A percentile compares a stretch with the other conserved stretches of the same genome.
Conservation (phyloP, 2,113 vertebrate genomes). For the Peucedramus taeniatus region DNA sequence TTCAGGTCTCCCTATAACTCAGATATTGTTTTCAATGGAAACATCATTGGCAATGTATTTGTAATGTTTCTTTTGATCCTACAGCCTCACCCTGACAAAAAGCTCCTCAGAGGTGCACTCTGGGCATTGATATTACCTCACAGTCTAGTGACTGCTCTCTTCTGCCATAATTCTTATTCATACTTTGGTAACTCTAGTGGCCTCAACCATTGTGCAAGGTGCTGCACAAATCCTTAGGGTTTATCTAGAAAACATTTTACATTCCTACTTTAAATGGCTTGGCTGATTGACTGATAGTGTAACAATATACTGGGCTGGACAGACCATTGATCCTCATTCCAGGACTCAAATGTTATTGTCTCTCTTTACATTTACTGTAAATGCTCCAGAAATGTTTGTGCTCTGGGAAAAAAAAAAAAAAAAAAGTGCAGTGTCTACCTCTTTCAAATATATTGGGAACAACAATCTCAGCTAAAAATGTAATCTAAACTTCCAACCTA, state of each 20-base stretch:
- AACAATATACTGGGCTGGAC: neutral
- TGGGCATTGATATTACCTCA: neutral
- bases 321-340: slow-evolving; percentile 5
- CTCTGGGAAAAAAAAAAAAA: neutral
- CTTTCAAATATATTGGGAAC: neutral
- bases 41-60: neutral
- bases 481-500: neutral
- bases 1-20: neutral
- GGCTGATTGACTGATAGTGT: slow-evolving; percentile 31
- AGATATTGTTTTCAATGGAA: neutral
- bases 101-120: neutral
- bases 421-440: neutral
- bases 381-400: slow-evolving; percentile 20
- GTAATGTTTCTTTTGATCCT: neutral
- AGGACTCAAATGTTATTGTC: neutral
- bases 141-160: neutral
- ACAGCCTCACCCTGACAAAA: neutral
- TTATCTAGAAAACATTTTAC: slow-evolving; percentile 37
- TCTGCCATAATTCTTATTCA: slow-evolving; percentile 9
- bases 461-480: neutral
- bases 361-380: slow-evolving; percentile 42
- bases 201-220: neutral
- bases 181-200: neutral
- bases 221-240: neutral
- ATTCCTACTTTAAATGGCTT: slow-evolving; percentile 23